A percentile compares a stretch with the other conserved stretches of the same genome.
phyloP scores from a whole-genome alignment of 2,113 vertebrate species.

The Phaethornis superciliosus region DNA sequence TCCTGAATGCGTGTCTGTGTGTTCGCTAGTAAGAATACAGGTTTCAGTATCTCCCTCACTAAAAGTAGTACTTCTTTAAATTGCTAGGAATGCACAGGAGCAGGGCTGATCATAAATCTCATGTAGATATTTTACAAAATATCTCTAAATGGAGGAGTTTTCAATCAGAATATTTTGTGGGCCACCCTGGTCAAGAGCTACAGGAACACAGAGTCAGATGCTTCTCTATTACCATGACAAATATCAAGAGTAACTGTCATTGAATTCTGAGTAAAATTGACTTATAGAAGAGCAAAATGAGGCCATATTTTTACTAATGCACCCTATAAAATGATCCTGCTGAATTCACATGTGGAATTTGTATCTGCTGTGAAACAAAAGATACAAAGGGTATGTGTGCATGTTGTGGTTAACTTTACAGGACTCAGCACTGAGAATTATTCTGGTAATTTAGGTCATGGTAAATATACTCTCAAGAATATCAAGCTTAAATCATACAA shows the following conservation, averaged over 20 bases:
- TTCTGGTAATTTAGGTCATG: background rate
- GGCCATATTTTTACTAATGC: background rate
- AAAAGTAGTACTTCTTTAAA: background rate
- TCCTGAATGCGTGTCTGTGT: background rate
- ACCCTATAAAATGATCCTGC: background rate
- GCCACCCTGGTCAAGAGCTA: background rate
- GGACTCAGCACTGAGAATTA: background rate
- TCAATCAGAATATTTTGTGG: background rate
- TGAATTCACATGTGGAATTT: background rate
- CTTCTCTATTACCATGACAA: fast-evolving
- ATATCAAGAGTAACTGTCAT: background rate
- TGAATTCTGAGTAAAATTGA: background rate
- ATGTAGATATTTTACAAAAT: background rate
- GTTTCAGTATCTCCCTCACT: background rate
- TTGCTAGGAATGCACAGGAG: background rate
- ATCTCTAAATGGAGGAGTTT: background rate
- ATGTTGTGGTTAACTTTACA: background rate
- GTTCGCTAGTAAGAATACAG: background rate
- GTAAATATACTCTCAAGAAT: background rate
- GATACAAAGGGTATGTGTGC: background rate
- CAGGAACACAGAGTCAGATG: background rate
- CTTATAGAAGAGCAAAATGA: background rate
- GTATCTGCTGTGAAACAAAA: background rate
- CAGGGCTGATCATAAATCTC: background rate
- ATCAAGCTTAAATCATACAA: constrained; percentile 12